Conservation (phyloP, 2,888 invertebrate species). For the Dicranocentrus wangi region DNA sequence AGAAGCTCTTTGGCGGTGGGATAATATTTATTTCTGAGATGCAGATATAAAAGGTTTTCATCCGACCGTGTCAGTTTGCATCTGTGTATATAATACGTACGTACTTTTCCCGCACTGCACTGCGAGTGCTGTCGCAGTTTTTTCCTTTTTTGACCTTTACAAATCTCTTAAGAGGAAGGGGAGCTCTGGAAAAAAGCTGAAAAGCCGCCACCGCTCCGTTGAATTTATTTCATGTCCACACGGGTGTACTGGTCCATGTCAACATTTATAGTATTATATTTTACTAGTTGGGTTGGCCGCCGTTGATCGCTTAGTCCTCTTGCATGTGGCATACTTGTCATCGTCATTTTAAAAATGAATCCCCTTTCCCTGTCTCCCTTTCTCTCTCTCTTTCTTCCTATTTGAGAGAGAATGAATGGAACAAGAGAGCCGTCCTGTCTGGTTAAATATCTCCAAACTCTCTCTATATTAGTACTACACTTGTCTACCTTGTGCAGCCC, state of each 20-base stretch:
- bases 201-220: constrained; percentile 28
- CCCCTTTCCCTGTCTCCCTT: constrained; percentile 11
- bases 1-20: no score
- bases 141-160: constrained; percentile 35
- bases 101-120: no score
- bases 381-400: constrained; percentile 2
- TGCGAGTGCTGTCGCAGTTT: constrained; percentile 11
- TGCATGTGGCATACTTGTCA: background rate
- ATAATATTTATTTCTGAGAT: no score
- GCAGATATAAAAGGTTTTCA: no score
- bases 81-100: no score
- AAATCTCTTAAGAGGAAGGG: background rate
- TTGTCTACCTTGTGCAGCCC: no score
- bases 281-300: background rate
- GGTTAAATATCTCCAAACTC: no score
- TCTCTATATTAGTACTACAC: no score
- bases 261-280: constrained; percentile 38
- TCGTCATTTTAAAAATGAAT: constrained; percentile 28
- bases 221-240: constrained; percentile 45
- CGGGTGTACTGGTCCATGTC: constrained; percentile 41
- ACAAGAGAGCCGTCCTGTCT: no score
- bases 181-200: constrained; percentile 28
- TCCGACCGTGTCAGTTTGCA: no score
- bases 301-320: constrained; percentile 18
- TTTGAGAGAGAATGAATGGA: no score